These are phyloP conservation scores for Psococerastis gibbosa DNA, from an alignment of 2,888 invertebrate genomes.

Conservation along the genomic window DNA sequence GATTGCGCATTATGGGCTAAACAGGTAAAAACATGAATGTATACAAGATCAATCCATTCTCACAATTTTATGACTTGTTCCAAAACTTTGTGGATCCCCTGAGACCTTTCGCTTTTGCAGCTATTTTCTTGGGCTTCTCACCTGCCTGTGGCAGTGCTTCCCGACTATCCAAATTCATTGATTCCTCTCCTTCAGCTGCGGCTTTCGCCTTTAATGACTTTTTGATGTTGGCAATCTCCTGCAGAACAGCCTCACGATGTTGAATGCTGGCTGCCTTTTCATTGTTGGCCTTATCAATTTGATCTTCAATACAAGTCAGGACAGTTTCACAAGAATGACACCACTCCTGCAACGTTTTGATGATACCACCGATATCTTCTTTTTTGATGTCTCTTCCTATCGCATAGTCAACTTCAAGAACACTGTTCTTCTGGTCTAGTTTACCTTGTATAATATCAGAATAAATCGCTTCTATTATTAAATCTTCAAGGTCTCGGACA, in stretches of 20 bases:
- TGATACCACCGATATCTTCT: conserved; percentile 63
- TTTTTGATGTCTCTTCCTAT: conserved; percentile 80
- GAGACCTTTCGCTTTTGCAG: conserved; percentile 44
- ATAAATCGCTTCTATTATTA: conserved; percentile 97
- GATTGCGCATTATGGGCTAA: too few relatives aligned
- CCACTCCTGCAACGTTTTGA: conserved; percentile 70
- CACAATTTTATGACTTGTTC: too few relatives aligned
- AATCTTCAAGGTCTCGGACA: conserved; percentile 84
- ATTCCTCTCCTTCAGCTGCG: conserved; percentile 58
- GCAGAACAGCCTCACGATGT: conserved; percentile 65
- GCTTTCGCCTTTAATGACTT: conserved; percentile 68
- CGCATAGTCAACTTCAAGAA: conserved; percentile 84
- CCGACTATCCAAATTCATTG: conserved; percentile 54
- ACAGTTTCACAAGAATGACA: conserved; percentile 79
- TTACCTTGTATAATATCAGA: conserved; percentile 94
- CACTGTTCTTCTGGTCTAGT: conserved; percentile 85
- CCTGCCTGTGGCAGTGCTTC: conserved; percentile 37
- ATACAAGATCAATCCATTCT: too few relatives aligned
- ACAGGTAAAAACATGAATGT: too few relatives aligned
- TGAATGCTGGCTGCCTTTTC: conserved; percentile 64
- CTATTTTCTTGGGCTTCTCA: conserved; percentile 33
- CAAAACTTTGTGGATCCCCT: conserved; percentile 50
- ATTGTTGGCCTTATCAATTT: conserved; percentile 69
- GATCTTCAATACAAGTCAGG: conserved; percentile 70
- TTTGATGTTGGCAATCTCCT: conserved; percentile 72